A percentile compares a stretch with the other conserved stretches of the same genome.
Conservation (phyloP, 1,140 invertebrate species). For the Bicyclus anynana region DNA sequence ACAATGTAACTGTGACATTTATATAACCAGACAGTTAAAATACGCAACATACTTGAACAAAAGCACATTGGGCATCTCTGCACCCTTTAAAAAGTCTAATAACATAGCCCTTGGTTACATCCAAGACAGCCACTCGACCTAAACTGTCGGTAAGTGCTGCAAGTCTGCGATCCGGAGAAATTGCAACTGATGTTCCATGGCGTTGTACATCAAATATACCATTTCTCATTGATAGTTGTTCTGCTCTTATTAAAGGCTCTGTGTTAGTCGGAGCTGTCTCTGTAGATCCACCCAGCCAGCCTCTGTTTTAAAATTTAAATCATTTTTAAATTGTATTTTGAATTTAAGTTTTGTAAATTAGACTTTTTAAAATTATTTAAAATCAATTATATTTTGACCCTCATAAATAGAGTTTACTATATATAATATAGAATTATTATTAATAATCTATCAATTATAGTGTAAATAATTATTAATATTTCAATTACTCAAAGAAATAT, state of each 20-base stretch:
- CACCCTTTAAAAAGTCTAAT: slow-evolving; percentile 96
- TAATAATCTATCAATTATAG: too few species aligned
- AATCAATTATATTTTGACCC: too few species aligned
- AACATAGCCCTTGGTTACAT: slow-evolving; percentile 87
- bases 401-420: too few species aligned
- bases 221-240: slow-evolving; percentile 84
- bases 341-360: too few species aligned
- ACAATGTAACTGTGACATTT: too few species aligned
- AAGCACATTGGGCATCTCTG: slow-evolving; percentile 94
- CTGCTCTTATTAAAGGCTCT: slow-evolving; percentile 77
- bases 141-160: slow-evolving; percentile 91
- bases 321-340: slow-evolving; percentile 5
- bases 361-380: too few species aligned
- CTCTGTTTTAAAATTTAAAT: slow-evolving; percentile 47
- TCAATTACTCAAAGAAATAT: background rate
- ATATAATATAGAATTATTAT: too few species aligned
- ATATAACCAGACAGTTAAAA: too few species aligned
- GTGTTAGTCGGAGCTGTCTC: slow-evolving; percentile 61
- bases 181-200: slow-evolving; percentile 82
- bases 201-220: slow-evolving; percentile 91
- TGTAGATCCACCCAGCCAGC: slow-evolving; percentile 78
- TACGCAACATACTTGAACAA: slow-evolving; percentile 83
- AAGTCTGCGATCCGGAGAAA: slow-evolving; percentile 89
- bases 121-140: slow-evolving; percentile 91
- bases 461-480: too few species aligned